Evolutionary conservation across 2,888 invertebrate genomes (phyloP).

Genomic region (Folsomia candida): DNA sequence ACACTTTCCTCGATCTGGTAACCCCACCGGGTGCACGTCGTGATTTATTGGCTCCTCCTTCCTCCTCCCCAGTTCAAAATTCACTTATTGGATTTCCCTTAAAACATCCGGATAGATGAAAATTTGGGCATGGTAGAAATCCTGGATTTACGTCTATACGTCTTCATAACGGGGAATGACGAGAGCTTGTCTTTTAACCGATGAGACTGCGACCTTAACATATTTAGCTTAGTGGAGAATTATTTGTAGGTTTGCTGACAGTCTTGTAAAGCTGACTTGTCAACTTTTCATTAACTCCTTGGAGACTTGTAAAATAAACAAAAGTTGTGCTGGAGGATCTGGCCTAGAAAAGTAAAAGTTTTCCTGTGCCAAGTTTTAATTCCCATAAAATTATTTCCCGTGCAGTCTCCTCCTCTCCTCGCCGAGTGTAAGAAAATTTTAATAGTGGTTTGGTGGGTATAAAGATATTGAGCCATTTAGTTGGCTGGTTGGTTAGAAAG

Average conservation of each 20-base stretch:
- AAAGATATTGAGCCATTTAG: too few species aligned
- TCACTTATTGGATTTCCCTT: background rate
- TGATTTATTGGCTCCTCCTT: conserved; percentile 17
- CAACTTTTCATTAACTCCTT: conserved; percentile 1
- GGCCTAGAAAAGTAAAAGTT: too few species aligned
- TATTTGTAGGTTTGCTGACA: too few species aligned
- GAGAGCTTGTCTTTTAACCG: too few species aligned
- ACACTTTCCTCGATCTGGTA: conserved; percentile 15
- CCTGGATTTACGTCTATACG: too few species aligned
- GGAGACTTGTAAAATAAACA: background rate
- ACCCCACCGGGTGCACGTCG: conserved; percentile 13
- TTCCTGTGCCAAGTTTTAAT: background rate
- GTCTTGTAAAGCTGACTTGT: background rate
- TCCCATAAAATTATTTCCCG: conserved; percentile 1
- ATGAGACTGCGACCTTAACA: background rate
- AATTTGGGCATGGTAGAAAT: background rate
- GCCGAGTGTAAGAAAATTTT: too few species aligned
- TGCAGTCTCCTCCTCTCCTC: background rate
- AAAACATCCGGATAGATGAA: background rate
- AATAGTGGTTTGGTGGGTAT: too few species aligned
- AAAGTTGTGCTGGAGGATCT: background rate
- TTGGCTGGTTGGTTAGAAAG: too few species aligned
- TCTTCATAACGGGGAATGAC: too few species aligned
- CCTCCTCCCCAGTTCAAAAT: conserved; percentile 8
- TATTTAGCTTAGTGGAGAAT: background rate